Evolutionary conservation across 2,797 vertebrate species (phyloP).

Genomic region (Pelochelys cantorii): DNA sequence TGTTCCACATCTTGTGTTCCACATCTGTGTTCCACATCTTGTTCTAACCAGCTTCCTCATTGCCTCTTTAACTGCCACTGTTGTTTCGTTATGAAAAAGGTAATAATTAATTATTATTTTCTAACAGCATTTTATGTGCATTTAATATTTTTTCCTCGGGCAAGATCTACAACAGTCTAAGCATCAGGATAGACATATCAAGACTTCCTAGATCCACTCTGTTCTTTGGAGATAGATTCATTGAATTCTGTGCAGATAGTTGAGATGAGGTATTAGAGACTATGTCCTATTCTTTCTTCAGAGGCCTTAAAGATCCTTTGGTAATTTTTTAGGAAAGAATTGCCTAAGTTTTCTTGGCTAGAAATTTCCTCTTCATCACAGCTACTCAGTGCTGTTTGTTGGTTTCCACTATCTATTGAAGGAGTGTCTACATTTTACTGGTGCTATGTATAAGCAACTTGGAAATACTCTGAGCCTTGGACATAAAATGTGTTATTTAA

Average conservation of each 20-base stretch:
- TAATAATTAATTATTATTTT: background rate
- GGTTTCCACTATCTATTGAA: background rate
- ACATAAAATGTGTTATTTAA: background rate
- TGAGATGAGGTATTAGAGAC: conserved; percentile 63
- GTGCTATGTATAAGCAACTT: background rate
- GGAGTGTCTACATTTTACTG: too few species aligned
- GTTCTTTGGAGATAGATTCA: background rate
- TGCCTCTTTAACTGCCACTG: background rate
- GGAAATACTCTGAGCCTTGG: background rate
- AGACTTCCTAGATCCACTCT: background rate
- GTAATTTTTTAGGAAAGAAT: background rate
- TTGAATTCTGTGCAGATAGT: background rate
- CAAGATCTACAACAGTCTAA: conserved; percentile 12
- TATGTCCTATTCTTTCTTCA: conserved; percentile 32
- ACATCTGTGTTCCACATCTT: background rate
- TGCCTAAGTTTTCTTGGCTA: conserved; percentile 4
- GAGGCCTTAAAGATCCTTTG: background rate
- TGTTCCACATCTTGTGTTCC: background rate
- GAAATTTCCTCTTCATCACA: background rate
- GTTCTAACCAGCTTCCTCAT: background rate
- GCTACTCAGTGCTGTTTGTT: background rate
- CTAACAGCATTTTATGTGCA: background rate
- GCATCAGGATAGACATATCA: conserved; percentile 61
- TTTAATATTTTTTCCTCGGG: conserved; percentile 54
- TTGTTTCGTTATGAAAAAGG: background rate